Base-by-base conservation (phyloP, 1,140 invertebrate genomes). In the Zeugodacus cucurbitae region DNA sequence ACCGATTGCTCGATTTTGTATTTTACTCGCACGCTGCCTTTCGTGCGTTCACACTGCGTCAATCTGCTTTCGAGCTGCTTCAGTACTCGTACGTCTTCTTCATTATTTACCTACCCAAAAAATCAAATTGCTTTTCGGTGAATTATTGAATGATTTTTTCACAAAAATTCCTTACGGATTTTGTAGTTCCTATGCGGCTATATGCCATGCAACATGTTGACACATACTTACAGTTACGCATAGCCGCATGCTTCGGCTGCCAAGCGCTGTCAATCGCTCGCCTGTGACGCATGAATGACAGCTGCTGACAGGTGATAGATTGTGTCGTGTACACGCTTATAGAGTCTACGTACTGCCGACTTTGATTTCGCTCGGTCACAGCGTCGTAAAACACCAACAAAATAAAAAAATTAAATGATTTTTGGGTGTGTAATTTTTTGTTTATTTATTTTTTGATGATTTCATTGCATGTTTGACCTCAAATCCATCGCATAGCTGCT, bases 231-330 rank as follows among this genome's bases (percentile, higher is more conserved):
- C 20, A 44, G 1, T n/a, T 11, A 37, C 37, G 22, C 20, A 34
- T 17, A 26, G 32, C 26, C 14, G 32, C 64, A 32, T 34, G 22
- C 26, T 44, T 37, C 29, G 86, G 59, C 22, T 29, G 14, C 11
- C 59, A 86, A 88, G 87, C 74, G 44, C 91, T 92, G 90, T 91
- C 91, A 92, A 92, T 92, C 90, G 91, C 90, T 48, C 90, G 41
- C 37, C 87, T 91, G 91, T 90, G 90, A 92, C 90, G 91, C 91
- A 89, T 92, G 91, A 92, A 92, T 92, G 91, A 92, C 91, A 92
- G 91, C 91, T 92, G 92, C 91, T 92, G 91, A 92, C 91, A 92
- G 91, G 91, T 92, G 91, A 92, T 92, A 92, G 91, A 92, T 92
- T 92, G 91, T 92, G 82, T 44, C 82, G 29, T 87, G 44, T 87